Percentiles rank a stretch among this genome's conserved stretches.
These are phyloP conservation scores for Plagodis pulveraria DNA, from an alignment of 2,888 invertebrate species.

Conservation along the genomic window DNA sequence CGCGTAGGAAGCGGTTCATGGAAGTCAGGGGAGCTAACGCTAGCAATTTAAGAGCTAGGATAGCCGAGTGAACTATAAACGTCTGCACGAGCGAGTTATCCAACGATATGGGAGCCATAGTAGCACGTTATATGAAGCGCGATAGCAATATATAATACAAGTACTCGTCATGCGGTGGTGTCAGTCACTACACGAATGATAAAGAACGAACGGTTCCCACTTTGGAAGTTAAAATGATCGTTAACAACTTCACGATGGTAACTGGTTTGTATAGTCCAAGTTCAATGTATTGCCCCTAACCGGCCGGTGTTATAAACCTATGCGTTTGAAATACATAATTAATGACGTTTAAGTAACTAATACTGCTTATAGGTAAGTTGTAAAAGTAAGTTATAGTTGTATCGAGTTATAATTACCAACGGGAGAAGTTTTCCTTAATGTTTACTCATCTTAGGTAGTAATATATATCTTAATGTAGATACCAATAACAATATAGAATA, in stretches of 20 bases:
- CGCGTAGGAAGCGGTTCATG: slow-evolving; percentile 49
- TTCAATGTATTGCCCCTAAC: too few relatives aligned
- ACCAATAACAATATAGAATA: too few relatives aligned
- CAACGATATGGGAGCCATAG: slow-evolving; percentile 55
- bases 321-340: too few relatives aligned
- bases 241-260: slow-evolving; percentile 29
- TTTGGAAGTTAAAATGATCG: slow-evolving; percentile 1
- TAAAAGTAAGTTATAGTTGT: too few relatives aligned
- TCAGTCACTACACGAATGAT: slow-evolving; percentile 18
- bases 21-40: slow-evolving; percentile 55
- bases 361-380: too few relatives aligned
- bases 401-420: too few relatives aligned
- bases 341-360: too few relatives aligned
- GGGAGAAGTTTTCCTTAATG: too few relatives aligned
- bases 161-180: slow-evolving; percentile 3
- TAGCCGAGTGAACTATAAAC: slow-evolving; percentile 67
- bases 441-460: too few relatives aligned
- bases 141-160: background rate
- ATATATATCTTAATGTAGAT: too few relatives aligned
- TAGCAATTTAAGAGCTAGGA: slow-evolving; percentile 66
- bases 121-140: slow-evolving; percentile 31
- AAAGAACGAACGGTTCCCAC: slow-evolving; percentile 3
- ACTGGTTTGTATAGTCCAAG: too few relatives aligned
- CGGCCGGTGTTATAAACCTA: too few relatives aligned
- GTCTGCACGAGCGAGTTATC: slow-evolving; percentile 60